These are phyloP conservation scores for Antennarius striatus DNA, from an alignment of 2,113 vertebrate genomes.

Conservation along the genomic window DNA sequence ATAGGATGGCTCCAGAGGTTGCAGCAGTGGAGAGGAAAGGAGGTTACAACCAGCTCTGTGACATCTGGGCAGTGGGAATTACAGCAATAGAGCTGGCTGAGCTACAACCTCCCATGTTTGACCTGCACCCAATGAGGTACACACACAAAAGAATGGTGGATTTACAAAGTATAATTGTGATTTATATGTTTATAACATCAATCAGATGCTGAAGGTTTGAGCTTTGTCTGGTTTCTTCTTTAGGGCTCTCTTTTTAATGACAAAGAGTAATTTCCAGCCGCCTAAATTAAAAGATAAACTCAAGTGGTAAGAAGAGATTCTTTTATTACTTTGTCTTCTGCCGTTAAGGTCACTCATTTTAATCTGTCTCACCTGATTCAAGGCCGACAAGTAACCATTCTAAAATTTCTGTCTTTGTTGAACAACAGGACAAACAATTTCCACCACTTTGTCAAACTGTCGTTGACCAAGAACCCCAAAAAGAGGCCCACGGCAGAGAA, in stretches of 20 bases:
- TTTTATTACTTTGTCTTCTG: too few relatives aligned
- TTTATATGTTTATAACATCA: too few relatives aligned
- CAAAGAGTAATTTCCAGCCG: conserved; percentile 98
- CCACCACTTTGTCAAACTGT: conserved; percentile 98
- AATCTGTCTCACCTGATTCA: background rate
- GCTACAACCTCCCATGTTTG: conserved; percentile 98
- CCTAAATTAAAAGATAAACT: conserved; percentile 98
- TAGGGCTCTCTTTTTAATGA: conserved; percentile 98
- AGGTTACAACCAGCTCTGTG: conserved; percentile 97
- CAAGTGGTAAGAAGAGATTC: conserved; percentile 85
- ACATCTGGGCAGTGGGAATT: conserved; percentile 98
- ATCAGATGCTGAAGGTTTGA: background rate
- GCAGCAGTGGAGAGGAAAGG: conserved; percentile 98
- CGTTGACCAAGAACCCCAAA: conserved; percentile 97
- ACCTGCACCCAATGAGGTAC: conserved; percentile 97
- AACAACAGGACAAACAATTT: conserved; percentile 93
- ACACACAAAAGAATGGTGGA: conserved; percentile 21
- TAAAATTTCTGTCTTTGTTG: conserved; percentile 2
- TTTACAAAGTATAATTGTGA: too few relatives aligned
- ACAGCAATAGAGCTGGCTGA: conserved; percentile 98
- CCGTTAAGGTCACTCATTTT: background rate
- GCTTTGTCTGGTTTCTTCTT: conserved; percentile 8
- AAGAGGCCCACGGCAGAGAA: conserved; percentile 97
- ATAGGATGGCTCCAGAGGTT: conserved; percentile 98
- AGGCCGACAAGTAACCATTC: background rate